Conservation (phyloP, 2,888 invertebrate genomes). For the Trilocha varians region DNA sequence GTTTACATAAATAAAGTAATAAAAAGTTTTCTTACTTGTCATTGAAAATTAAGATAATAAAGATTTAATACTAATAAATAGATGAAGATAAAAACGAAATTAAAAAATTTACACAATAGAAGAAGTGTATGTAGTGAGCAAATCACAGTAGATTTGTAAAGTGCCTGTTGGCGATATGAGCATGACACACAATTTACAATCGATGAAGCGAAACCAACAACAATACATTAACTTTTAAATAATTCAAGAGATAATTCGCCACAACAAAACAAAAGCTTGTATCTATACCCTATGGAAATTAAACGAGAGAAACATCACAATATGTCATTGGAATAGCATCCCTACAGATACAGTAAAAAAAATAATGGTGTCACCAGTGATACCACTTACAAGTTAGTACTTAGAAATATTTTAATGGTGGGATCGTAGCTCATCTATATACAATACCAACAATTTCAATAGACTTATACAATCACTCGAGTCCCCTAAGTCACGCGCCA, state of each 20-base stretch:
- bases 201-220: conserved; percentile 46
- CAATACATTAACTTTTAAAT: conserved; percentile 41
- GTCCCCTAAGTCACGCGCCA: conserved; percentile 59
- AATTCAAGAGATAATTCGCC: conserved; percentile 30
- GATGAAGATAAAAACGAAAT: conserved; percentile 21
- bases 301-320: conserved; percentile 63
- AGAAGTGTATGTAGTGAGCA: conserved; percentile 36
- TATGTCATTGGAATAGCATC: conserved; percentile 64
- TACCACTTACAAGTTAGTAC: conserved; percentile 65
- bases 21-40: conserved; percentile 16
- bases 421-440: conserved; percentile 71
- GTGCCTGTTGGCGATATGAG: conserved; percentile 25
- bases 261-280: conserved; percentile 44
- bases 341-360: conserved; percentile 45
- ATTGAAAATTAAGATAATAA: conserved; percentile 21
- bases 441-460: conserved; percentile 67
- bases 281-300: conserved; percentile 51
- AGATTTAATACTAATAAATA: conserved; percentile 24
- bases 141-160: conserved; percentile 37
- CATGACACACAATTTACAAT: conserved; percentile 33
- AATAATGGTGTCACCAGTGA: conserved; percentile 51
- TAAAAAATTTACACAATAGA: conserved; percentile 23
- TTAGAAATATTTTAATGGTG: conserved; percentile 71
- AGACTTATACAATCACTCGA: conserved; percentile 67
- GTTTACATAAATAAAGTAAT: conserved; percentile 22